These are phyloP conservation scores for Tortricodes alternella DNA, from an alignment of 2,888 invertebrate species.

Conservation along the genomic window DNA sequence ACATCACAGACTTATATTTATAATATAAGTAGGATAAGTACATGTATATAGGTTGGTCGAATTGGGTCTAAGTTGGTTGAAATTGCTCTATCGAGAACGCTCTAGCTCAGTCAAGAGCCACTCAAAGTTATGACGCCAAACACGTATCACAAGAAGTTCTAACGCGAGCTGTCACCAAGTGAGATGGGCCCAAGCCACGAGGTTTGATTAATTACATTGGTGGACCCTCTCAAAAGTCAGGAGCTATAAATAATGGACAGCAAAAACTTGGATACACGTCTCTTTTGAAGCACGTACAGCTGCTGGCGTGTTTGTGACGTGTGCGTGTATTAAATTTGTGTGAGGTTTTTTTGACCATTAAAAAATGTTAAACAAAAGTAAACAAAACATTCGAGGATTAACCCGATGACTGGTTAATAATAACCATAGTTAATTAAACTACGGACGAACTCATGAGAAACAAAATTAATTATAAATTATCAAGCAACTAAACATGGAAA, in stretches of 20 bases:
- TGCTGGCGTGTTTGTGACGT: not conserved
- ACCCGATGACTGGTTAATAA: no score
- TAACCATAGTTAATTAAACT: no score
- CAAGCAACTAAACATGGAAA: no score
- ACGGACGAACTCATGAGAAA: no score
- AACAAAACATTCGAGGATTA: no score
- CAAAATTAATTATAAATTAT: no score
- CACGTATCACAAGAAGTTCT: constrained; percentile 28
- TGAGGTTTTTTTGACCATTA: no score
- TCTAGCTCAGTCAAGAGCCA: not conserved
- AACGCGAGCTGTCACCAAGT: constrained; percentile 21
- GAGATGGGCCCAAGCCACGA: constrained; percentile 17
- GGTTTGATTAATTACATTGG: constrained; percentile 30
- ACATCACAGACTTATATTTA: no score
- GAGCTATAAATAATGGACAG: constrained; percentile 24
- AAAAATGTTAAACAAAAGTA: no score
- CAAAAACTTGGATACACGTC: constrained; percentile 18
- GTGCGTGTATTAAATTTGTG: not conserved
- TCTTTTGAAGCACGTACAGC: constrained; percentile 4
- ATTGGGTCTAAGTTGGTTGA: no score
- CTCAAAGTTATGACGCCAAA: constrained; percentile 23
- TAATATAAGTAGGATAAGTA: no score
- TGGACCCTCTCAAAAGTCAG: constrained; percentile 29
- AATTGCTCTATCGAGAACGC: not conserved
- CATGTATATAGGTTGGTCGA: no score